Conservation (phyloP, 2,888 invertebrate genomes). For the Agrotis segetum region DNA sequence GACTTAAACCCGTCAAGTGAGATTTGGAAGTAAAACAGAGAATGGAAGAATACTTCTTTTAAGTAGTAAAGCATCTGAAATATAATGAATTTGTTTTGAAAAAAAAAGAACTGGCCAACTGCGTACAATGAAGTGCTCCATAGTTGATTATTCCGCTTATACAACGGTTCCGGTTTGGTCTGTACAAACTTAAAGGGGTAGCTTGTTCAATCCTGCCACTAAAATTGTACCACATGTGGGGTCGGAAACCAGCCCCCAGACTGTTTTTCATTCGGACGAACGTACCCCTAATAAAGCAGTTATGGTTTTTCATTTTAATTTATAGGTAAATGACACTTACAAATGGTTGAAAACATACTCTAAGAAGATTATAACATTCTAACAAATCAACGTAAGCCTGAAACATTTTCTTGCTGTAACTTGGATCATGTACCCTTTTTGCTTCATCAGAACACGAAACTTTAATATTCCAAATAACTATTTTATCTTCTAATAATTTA, state of each 20-base stretch:
- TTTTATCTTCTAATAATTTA: slow-evolving; percentile 20
- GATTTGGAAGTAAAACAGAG: slow-evolving; percentile 19
- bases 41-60: slow-evolving; percentile 24
- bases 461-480: slow-evolving; percentile 26
- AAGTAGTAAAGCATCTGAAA: slow-evolving; percentile 35
- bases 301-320: not conserved
- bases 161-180: no score
- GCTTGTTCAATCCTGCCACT: no score
- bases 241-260: no score
- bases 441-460: not conserved
- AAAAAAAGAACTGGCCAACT: not conserved
- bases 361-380: slow-evolving; percentile 26
- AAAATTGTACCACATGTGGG: no score
- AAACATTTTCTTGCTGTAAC: slow-evolving; percentile 18
- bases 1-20: not conserved
- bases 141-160: no score
- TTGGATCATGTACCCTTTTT: not conserved
- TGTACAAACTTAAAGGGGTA: no score
- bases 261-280: no score
- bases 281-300: no score
- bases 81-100: not conserved
- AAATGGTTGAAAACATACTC: slow-evolving; percentile 10
- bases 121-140: no score
- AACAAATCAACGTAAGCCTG: slow-evolving; percentile 17
- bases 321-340: slow-evolving; percentile 14